Evolutionary conservation across 2,888 invertebrate species (phyloP).

Genomic region (Drosophila atroscutellata): DNA sequence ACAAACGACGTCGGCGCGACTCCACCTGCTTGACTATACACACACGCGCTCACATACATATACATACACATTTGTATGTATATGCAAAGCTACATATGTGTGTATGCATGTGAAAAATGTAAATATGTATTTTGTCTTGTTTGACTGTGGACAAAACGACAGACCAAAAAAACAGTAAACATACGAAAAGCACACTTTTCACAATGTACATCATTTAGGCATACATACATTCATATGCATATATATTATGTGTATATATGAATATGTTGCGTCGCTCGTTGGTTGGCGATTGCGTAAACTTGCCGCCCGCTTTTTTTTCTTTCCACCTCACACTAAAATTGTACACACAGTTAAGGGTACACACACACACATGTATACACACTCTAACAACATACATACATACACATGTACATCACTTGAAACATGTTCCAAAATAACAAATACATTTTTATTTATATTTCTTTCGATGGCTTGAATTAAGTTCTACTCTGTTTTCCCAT

Average conservation of each 20-base stretch:
- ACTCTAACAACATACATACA: slow-evolving; percentile 18
- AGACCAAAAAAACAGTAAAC: slow-evolving; percentile 63
- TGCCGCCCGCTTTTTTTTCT: slow-evolving; percentile 77
- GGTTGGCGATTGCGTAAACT: slow-evolving; percentile 78
- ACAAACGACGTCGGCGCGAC: slow-evolving; percentile 71
- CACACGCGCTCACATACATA: slow-evolving; percentile 15
- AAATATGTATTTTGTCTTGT: slow-evolving; percentile 58
- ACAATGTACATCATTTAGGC: slow-evolving; percentile 53
- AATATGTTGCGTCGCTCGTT: slow-evolving; percentile 47
- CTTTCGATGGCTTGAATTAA: slow-evolving; percentile 16
- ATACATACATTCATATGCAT: slow-evolving; percentile 3
- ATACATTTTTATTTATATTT: slow-evolving; percentile 54
- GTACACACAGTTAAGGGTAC: slow-evolving; percentile 67
- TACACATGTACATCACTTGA: slow-evolving; percentile 51
- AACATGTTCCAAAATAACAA: slow-evolving; percentile 69
- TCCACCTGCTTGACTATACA: slow-evolving; percentile 70
- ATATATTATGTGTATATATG: slow-evolving; percentile 27
- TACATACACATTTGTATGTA: slow-evolving; percentile 15
- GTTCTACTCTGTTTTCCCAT: slow-evolving; percentile 18
- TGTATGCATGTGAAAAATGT: slow-evolving; percentile 46
- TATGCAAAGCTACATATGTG: slow-evolving; percentile 9
- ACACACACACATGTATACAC: slow-evolving; percentile 25
- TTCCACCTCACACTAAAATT: slow-evolving; percentile 77
- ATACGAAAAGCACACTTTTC: slow-evolving; percentile 80
- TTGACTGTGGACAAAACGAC: slow-evolving; percentile 63